phyloP scores from a whole-genome alignment of 2,113 vertebrate genomes.

The Ariopsis seemanni region DNA sequence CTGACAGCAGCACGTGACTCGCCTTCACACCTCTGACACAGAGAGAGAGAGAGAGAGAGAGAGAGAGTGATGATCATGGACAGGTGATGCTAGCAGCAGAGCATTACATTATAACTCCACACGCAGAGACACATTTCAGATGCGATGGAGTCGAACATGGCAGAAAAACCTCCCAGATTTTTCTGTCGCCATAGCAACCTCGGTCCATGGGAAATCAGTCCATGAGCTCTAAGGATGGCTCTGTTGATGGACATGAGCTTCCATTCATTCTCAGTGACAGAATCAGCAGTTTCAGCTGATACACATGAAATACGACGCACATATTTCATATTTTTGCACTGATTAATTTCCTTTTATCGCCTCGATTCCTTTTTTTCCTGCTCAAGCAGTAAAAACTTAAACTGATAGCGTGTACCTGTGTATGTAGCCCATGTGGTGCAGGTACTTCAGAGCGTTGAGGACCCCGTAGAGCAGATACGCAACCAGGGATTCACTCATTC shows the following conservation, averaged over 20 bases:
- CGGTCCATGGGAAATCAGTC: background rate
- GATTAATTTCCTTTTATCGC: background rate
- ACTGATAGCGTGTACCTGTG: constrained; percentile 80
- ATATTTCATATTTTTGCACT: background rate
- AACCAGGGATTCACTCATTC: constrained; percentile 94
- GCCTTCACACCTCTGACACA: constrained; percentile 89
- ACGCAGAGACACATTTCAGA: background rate
- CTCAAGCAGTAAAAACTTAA: background rate
- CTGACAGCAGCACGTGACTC: constrained; percentile 95
- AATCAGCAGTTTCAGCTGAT: background rate
- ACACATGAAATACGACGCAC: background rate
- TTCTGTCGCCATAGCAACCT: background rate
- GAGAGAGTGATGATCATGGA: background rate
- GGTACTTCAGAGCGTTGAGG: constrained; percentile 88
- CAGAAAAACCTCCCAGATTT: background rate
- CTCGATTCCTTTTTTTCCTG: background rate
- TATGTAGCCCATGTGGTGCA: constrained; percentile 92
- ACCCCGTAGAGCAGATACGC: constrained; percentile 89
- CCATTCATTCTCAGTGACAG: background rate
- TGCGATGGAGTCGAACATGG: background rate
- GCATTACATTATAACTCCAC: background rate
- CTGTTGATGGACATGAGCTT: background rate
- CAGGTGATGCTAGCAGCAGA: background rate
- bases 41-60: background rate
- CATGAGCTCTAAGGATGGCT: background rate